These are phyloP conservation scores for Eupithecia inturbata DNA, from an alignment of 2,888 invertebrate genomes.

Conservation along the genomic window DNA sequence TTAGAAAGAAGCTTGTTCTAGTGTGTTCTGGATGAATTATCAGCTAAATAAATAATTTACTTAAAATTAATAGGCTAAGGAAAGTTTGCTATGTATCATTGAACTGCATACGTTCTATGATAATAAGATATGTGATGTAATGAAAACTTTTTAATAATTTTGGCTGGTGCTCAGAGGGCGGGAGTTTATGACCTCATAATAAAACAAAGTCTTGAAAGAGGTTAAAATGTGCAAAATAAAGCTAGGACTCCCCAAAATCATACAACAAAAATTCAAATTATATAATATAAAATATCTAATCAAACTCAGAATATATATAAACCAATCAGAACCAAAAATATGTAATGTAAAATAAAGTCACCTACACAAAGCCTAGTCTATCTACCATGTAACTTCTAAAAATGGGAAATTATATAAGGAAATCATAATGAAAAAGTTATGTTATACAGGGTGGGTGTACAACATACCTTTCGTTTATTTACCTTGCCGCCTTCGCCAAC, in stretches of 20 bases:
- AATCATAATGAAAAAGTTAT: conserved; percentile 37
- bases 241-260: conserved; percentile 33
- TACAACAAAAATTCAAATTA: conserved; percentile 28
- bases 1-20: neutral
- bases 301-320: conserved; percentile 42
- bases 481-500: conserved; percentile 74
- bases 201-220: neutral
- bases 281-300: conserved; percentile 26
- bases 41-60: neutral
- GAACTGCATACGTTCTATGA: neutral
- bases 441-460: conserved; percentile 44
- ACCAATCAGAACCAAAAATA: conserved; percentile 27
- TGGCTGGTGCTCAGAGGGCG: neutral
- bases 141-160: neutral
- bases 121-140: neutral
- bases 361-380: conserved; percentile 20
- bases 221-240: conserved; percentile 19
- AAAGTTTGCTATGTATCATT: neutral
- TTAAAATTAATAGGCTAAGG: no score
- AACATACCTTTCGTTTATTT: conserved; percentile 48
- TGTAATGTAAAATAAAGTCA: conserved; percentile 19
- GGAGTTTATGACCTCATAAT: neutral
- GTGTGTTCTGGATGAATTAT: neutral
- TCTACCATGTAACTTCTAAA: conserved; percentile 19
- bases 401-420: conserved; percentile 24